Base-by-base conservation (phyloP, 2,797 vertebrate genomes). In the Coranthus polyacanthus region DNA sequence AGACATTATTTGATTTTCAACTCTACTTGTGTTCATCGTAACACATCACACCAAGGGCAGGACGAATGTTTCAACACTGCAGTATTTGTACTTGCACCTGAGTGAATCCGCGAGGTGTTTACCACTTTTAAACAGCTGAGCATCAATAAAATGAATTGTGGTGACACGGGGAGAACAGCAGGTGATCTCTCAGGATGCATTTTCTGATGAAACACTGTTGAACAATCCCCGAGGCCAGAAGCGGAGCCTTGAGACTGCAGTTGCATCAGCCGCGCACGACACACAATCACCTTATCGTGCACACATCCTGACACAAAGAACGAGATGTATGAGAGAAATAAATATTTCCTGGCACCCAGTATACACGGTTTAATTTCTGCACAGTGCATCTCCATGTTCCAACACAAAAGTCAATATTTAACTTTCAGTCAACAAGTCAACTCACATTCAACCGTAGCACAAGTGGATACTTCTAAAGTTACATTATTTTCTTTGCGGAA, bases 121-220 rank as follows among this genome's bases (percentile, higher is more conserved):
- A 84, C 71, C 72, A 70, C 67, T 72, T 62, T 60, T 39, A 69
- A 72, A 68, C 6, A 13, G 36, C 43, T 71, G 61, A 59, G 41
- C 71, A 20, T 60, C 56, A 55, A 41, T 79, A 11, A 62, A 61
- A 34, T 57, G 74, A 62, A 24, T 57, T 72, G 65, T 68, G 78
- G 70, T 79, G 83, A 81, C 72, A 74, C 47, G 3, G 53, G 58
- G 68, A 77, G 38, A 36, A 67, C 63, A 75, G 70, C 80, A 67
- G 70, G 57, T 44, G 73, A 81, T 90, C 88, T 87, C 84, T 76
- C 52, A 78, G 85, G 88, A 88, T 79, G 50, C 13, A 22, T 24
- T 42, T 74, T 84, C 83, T 93, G 89, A 92, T 89, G 89, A 92
- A 92, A 93, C 75, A 61, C 56, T 5, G 41, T 4, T 42, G 45